Evolutionary conservation across 2,888 invertebrate genomes (phyloP).

Genomic region (Torymus tubicola): DNA sequence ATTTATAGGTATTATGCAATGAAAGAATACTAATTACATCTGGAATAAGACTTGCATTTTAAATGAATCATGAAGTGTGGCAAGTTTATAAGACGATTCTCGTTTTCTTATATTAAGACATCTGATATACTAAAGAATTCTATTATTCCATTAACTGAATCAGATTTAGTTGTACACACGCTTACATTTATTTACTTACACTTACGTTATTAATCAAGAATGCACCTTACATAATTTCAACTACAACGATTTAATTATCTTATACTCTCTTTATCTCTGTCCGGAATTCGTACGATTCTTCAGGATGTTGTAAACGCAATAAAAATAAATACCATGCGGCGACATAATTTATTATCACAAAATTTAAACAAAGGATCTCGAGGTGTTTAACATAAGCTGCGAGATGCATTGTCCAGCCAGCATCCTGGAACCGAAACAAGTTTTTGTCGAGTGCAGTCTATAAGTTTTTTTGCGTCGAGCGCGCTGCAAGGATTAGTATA

Average conservation of each 20-base stretch:
- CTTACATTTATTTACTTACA: background rate
- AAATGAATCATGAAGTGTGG: too few relatives aligned
- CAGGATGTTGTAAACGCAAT: too few relatives aligned
- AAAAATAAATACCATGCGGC: too few relatives aligned
- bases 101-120: too few relatives aligned
- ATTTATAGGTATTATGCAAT: too few relatives aligned
- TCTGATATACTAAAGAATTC: background rate
- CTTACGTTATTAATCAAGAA: constrained; percentile 1
- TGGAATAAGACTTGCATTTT: too few relatives aligned
- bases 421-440: background rate
- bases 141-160: background rate
- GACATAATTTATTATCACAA: background rate
- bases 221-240: background rate
- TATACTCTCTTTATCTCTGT: too few relatives aligned
- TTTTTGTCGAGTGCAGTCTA: background rate
- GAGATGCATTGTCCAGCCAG: constrained; percentile 10
- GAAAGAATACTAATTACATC: too few relatives aligned
- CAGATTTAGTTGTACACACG: background rate
- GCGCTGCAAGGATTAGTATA: too few relatives aligned
- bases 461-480: background rate
- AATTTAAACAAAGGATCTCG: constrained; percentile 9
- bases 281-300: too few relatives aligned
- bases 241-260: too few relatives aligned
- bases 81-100: too few relatives aligned
- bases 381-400: background rate